Evolutionary conservation across 2,888 invertebrate species (phyloP), one percentile per base, ranked within the genome.

Genomic region (Branchipolynoe longqiensis): DNA sequence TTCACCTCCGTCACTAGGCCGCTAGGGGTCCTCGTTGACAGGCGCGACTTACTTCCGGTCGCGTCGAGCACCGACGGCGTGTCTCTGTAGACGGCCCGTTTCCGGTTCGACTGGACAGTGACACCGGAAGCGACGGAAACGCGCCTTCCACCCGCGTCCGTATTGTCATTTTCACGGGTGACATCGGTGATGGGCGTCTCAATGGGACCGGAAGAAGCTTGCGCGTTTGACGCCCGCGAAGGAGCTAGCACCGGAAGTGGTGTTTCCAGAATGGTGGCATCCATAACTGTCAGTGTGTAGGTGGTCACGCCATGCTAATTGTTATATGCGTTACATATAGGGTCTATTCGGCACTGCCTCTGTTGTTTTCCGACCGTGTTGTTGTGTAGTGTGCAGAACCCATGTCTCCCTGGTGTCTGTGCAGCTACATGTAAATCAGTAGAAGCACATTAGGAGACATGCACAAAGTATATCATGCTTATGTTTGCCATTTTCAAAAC

Each of bases 61-160:
- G 38, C 69, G 38, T 69, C 69, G n/a, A n/a, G n/a, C 38, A 14
- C 69, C 69, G 69, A 36, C 33, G 69, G 69, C 38, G 69, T 69
- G 22, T 69, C 69, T 38, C 69, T 33, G 38, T 69, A 69, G 1
- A 38, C 69, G 4, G 33, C 36, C 18, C 69, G 33, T 25, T 38
- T 33, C 69, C 69, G 69, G 38, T 38, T 38, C 1, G 69, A 69
- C 36, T 69, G 18, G 0, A 22, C 8, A 0, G 69, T 69, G 8
- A 33, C 38, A n/a, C 38, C 18, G 69, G 69, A 69, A 22, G 36
- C 22, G 36, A 18, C 38, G 25, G 69, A 69, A 25, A 62, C 31
- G 1, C 69, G 33, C 38, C 69, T 36, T 12, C 25, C 38, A 1
- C 6, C 3, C 3, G 22, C 28, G 28, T 31, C 31, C 4, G 3